phyloP scores from a whole-genome alignment of 2,888 invertebrate species.

The Zeuzera pyrina region DNA sequence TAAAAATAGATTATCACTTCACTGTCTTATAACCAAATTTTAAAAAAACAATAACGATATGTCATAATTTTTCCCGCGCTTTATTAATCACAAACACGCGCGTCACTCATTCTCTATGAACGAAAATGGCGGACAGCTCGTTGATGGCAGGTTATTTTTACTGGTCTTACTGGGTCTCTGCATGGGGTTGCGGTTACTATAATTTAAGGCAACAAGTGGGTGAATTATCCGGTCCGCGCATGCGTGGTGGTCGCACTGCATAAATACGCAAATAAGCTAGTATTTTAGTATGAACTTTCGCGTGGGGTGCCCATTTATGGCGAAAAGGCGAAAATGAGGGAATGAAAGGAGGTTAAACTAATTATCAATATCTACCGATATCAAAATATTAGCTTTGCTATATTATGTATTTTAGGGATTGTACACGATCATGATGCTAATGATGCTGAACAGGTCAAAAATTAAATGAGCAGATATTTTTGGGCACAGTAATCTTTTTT shows the following conservation, averaged over 20 bases:
- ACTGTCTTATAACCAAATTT: too few species aligned
- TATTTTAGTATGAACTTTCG: slow-evolving; percentile 37
- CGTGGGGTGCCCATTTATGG: slow-evolving; percentile 36
- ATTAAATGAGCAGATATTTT: too few species aligned
- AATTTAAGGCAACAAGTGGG: slow-evolving; percentile 63
- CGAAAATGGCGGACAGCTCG: slow-evolving; percentile 34
- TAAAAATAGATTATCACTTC: too few species aligned
- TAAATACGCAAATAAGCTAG: slow-evolving; percentile 49
- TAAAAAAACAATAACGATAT: slow-evolving; percentile 14
- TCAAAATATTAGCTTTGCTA: too few species aligned
- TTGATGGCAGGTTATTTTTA: slow-evolving; percentile 47
- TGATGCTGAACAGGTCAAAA: too few species aligned
- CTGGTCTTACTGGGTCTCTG: slow-evolving; percentile 52
- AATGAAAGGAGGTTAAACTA: too few species aligned
- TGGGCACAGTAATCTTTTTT: too few species aligned
- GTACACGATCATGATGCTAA: too few species aligned
- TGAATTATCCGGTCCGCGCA: slow-evolving; percentile 61
- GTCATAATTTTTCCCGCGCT: slow-evolving; percentile 28
- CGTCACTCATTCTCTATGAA: slow-evolving; percentile 46
- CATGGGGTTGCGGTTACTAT: slow-evolving; percentile 59
- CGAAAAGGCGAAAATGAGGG: too few species aligned
- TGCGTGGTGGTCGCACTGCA: slow-evolving; percentile 60
- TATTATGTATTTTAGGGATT: too few species aligned
- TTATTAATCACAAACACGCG: slow-evolving; percentile 37
- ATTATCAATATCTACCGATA: too few species aligned